These are phyloP conservation scores for Calliopum simillimum DNA, from an alignment of 2,888 invertebrate genomes.

Conservation along the genomic window DNA sequence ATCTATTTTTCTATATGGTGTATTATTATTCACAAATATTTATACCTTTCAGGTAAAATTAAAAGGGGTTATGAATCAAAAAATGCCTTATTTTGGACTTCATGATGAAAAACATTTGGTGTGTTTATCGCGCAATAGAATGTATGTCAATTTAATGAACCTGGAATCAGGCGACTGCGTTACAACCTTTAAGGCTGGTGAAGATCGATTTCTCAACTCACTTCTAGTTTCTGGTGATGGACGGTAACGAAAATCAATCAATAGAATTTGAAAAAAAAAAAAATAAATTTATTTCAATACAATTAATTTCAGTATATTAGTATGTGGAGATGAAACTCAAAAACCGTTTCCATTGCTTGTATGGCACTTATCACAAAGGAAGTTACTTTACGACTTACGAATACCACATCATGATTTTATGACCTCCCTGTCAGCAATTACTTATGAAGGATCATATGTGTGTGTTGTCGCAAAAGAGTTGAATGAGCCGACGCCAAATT, in stretches of 20 bases:
- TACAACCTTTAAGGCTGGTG: conserved; percentile 89
- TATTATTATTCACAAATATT: neutral
- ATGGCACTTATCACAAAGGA: conserved; percentile 87
- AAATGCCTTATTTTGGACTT: conserved; percentile 90
- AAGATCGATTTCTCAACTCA: conserved; percentile 90
- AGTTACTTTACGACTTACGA: conserved; percentile 86
- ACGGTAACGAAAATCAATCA: conserved; percentile 69
- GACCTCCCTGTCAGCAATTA: conserved; percentile 85
- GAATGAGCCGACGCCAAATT: conserved; percentile 85
- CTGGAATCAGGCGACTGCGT: conserved; percentile 76
- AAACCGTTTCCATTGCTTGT: conserved; percentile 91
- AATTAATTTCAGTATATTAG: conserved; percentile 74
- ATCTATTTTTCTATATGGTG: neutral
- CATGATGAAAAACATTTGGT: conserved; percentile 83
- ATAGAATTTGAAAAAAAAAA: neutral
- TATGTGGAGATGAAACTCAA: conserved; percentile 93
- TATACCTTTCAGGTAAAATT: conserved; percentile 72
- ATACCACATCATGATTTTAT: conserved; percentile 91
- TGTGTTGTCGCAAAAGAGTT: conserved; percentile 78
- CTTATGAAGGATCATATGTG: conserved; percentile 83
- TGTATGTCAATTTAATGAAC: conserved; percentile 91
- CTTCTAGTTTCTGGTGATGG: conserved; percentile 89
- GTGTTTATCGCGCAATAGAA: conserved; percentile 85
- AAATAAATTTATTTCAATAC: neutral
- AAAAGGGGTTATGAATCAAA: conserved; percentile 92